Conservation (phyloP, 2,113 vertebrate genomes). For the Sterrhoptilus dennistouni region DNA sequence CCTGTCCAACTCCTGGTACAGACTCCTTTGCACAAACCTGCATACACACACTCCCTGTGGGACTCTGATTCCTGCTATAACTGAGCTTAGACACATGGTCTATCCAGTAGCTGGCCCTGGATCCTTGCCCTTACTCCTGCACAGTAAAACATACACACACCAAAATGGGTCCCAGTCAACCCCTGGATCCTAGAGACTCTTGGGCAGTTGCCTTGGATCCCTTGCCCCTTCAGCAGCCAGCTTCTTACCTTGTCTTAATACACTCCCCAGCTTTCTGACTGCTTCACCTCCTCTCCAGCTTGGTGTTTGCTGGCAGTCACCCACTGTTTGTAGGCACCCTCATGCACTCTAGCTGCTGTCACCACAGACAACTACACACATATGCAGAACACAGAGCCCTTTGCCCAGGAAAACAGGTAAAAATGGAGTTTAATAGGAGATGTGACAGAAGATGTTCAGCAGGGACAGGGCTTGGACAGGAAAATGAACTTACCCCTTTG, state of each 20-base stretch:
- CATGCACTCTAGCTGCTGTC: not conserved
- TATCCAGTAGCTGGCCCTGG: not conserved
- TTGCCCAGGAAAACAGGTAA: not conserved
- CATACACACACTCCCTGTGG: too few species aligned
- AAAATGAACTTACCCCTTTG: not conserved
- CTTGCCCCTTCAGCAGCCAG: not conserved
- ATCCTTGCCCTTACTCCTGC: not conserved
- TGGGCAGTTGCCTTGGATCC: not conserved
- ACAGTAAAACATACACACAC: not conserved
- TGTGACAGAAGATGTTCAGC: not conserved
- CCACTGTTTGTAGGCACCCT: not conserved
- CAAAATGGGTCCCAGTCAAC: not conserved
- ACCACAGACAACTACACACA: too few species aligned
- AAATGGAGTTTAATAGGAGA: not conserved
- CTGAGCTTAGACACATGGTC: not conserved
- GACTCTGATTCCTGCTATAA: not conserved
- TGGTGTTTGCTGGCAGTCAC: not conserved
- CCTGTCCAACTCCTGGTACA: not conserved
- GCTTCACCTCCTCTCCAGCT: not conserved
- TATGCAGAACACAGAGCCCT: fast-evolving
- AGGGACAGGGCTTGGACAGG: fast-evolving
- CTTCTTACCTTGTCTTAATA: not conserved
- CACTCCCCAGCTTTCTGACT: fast-evolving
- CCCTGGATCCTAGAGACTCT: not conserved
- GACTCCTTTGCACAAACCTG: not conserved